phyloP scores from a whole-genome alignment of 2,113 vertebrate species.

The Phrynocephalus versicolor region DNA sequence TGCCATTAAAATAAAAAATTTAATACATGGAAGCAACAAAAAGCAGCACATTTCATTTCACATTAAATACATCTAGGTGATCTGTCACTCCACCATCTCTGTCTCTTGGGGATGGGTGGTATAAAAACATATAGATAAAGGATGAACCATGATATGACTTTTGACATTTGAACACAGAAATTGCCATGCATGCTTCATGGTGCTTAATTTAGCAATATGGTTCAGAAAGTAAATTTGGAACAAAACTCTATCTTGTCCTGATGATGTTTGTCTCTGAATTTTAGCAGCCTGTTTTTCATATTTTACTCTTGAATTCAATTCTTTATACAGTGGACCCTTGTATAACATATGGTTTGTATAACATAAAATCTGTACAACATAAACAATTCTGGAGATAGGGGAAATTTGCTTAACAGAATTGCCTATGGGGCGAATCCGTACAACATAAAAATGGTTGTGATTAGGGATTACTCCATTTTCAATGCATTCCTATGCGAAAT shows the following conservation, averaged over 20 bases:
- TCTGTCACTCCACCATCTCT: slow-evolving; percentile 48
- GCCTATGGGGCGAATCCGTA: too few species aligned
- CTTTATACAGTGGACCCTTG: too few species aligned
- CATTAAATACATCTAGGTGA: slow-evolving; percentile 53
- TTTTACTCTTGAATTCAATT: not conserved
- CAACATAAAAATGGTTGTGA: too few species aligned
- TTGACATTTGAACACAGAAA: not conserved
- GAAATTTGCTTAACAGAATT: too few species aligned
- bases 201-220: not conserved
- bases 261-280: not conserved
- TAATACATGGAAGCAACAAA: slow-evolving; percentile 62
- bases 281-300: not conserved
- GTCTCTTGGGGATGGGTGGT: slow-evolving; percentile 30
- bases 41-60: slow-evolving; percentile 60
- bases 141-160: not conserved
- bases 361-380: too few species aligned
- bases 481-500: too few species aligned
- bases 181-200: not conserved
- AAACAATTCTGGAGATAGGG: too few species aligned
- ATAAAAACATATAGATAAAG: slow-evolving; percentile 2
- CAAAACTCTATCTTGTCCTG: not conserved
- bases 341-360: too few species aligned
- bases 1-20: slow-evolving; percentile 74
- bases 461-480: too few species aligned
- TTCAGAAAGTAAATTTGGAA: slow-evolving; percentile 11